phyloP scores from a whole-genome alignment of 2,113 vertebrate species.

The Cnemophilus loriae region DNA sequence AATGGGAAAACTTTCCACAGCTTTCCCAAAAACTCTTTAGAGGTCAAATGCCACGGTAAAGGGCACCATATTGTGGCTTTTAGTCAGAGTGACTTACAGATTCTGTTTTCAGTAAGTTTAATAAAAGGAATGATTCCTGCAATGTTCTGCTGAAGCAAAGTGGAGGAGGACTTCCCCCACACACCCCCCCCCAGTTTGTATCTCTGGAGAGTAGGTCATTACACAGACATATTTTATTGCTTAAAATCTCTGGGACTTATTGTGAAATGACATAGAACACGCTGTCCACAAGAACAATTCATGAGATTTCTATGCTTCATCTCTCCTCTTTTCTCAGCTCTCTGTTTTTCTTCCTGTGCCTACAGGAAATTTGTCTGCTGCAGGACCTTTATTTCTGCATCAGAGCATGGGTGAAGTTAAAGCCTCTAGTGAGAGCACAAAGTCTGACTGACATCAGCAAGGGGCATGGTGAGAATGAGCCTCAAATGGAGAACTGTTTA shows the following conservation, averaged over 20 bases:
- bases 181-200: neutral
- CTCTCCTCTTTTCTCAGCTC: neutral
- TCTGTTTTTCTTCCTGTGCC: fast-evolving
- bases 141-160: neutral
- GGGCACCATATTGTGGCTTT: neutral
- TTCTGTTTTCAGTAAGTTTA: neutral
- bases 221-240: neutral
- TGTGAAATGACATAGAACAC: neutral
- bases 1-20: neutral
- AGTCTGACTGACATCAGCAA: neutral
- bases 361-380: neutral
- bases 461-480: neutral
- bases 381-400: neutral
- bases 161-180: neutral
- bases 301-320: neutral
- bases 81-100: neutral
- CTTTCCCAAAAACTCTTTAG: neutral
- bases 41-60: neutral
- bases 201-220: neutral
- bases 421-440: neutral
- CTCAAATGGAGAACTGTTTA: neutral
- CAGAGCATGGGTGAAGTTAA: neutral
- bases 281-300: neutral
- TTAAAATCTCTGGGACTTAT: neutral
- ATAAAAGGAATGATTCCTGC: neutral